A percentile compares a stretch with the other conserved stretches of the same genome.
These are phyloP conservation scores for Poeciliopsis infans DNA, from an alignment of 2,797 vertebrate genomes.

Conservation along the genomic window DNA sequence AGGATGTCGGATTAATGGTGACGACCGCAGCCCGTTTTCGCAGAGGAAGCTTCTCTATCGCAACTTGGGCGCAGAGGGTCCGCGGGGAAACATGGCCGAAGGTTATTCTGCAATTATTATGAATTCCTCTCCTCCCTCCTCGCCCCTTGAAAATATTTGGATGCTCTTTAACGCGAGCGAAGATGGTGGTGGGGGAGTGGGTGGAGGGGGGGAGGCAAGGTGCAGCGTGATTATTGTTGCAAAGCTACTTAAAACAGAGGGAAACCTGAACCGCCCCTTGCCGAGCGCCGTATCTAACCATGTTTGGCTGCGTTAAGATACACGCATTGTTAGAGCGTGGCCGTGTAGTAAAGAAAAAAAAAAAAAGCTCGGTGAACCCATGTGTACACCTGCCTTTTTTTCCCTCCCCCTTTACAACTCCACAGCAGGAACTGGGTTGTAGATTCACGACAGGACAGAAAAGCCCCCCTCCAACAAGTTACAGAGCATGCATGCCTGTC, in stretches of 20 bases:
- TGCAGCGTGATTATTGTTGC: slow-evolving; percentile 81
- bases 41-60: slow-evolving; percentile 93
- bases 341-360: not conserved
- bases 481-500: slow-evolving; percentile 42
- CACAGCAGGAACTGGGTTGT: slow-evolving; percentile 13
- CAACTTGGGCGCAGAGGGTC: slow-evolving; percentile 94
- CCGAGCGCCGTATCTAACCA: slow-evolving; percentile 79
- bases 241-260: slow-evolving; percentile 50
- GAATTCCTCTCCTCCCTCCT: slow-evolving; percentile 43
- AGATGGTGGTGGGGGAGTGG: not conserved
- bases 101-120: slow-evolving; percentile 90
- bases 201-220: slow-evolving; percentile 44
- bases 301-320: slow-evolving; percentile 80
- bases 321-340: slow-evolving; percentile 40
- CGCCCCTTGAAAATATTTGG: slow-evolving; percentile 28
- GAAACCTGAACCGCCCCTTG: slow-evolving; percentile 77
- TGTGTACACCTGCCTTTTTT: slow-evolving; percentile 76
- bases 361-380: slow-evolving; percentile 38
- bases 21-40: slow-evolving; percentile 87
- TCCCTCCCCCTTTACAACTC: slow-evolving; percentile 6
- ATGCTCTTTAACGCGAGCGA: slow-evolving; percentile 6
- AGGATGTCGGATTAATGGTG: slow-evolving; percentile 96
- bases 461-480: slow-evolving; percentile 47
- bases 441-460: slow-evolving; percentile 24
- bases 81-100: slow-evolving; percentile 99